These are phyloP conservation scores for Ataeniobius toweri DNA, from an alignment of 2,797 vertebrate genomes.

Conservation along the genomic window DNA sequence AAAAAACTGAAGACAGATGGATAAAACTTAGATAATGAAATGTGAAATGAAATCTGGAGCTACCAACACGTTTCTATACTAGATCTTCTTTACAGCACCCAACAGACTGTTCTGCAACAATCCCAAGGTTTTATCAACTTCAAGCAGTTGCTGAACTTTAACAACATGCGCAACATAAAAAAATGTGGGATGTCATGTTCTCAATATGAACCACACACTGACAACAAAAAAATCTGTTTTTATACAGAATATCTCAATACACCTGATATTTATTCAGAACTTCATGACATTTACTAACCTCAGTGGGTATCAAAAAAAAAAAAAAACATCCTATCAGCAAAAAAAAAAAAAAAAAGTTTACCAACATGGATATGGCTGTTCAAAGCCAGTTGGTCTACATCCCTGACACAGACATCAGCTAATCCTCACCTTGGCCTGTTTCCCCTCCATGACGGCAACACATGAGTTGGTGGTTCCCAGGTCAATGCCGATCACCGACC, in stretches of 20 bases:
- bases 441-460: constrained; percentile 98
- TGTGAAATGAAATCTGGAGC: no score
- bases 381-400: background rate
- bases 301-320: background rate
- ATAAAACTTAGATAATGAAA: no score
- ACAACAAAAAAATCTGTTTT: no score
- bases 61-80: no score
- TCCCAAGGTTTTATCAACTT: no score
- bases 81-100: no score
- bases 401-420: background rate
- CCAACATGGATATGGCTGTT: background rate
- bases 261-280: background rate
- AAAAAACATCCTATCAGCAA: background rate
- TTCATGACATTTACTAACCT: background rate
- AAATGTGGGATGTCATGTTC: background rate
- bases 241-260: no score
- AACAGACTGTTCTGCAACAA: no score
- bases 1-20: no score
- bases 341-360: background rate
- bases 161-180: background rate
- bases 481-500: constrained; percentile 95
- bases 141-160: no score
- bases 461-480: constrained; percentile 98
- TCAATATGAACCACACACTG: background rate
- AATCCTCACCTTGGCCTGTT: constrained; percentile 91